Conservation (phyloP, 1,140 invertebrate genomes). For the Samia ricini region DNA sequence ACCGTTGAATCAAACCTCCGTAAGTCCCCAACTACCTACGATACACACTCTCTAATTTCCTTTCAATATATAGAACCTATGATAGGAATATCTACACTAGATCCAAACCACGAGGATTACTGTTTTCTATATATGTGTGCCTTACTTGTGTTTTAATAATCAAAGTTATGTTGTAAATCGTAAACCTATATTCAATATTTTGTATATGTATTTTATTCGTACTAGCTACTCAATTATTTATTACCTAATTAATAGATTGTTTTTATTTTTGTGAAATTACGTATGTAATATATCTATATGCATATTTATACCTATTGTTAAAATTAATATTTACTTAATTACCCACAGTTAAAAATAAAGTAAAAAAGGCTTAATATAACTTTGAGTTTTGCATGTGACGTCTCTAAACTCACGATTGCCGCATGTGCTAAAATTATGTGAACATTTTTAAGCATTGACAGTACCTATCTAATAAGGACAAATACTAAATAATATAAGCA, state of each 20-base stretch:
- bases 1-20: constrained; percentile 3
- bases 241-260: too few relatives aligned
- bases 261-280: background rate
- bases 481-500: background rate
- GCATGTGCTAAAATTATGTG: too few relatives aligned
- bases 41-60: constrained; percentile 9
- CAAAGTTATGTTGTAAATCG: background rate
- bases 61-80: background rate
- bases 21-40: constrained; percentile 7
- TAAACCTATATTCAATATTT: background rate
- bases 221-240: too few relatives aligned
- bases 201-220: background rate
- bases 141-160: too few relatives aligned
- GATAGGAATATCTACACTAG: background rate
- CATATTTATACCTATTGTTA: background rate
- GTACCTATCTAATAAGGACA: too few relatives aligned
- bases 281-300: background rate
- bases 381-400: background rate
- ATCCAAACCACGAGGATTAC: background rate
- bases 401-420: background rate
- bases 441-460: too few relatives aligned
- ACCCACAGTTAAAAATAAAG: too few relatives aligned
- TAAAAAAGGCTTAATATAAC: background rate
- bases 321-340: background rate
- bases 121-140: background rate